phyloP scores from a whole-genome alignment of 2,888 invertebrate genomes.

The Luperina testacea region DNA sequence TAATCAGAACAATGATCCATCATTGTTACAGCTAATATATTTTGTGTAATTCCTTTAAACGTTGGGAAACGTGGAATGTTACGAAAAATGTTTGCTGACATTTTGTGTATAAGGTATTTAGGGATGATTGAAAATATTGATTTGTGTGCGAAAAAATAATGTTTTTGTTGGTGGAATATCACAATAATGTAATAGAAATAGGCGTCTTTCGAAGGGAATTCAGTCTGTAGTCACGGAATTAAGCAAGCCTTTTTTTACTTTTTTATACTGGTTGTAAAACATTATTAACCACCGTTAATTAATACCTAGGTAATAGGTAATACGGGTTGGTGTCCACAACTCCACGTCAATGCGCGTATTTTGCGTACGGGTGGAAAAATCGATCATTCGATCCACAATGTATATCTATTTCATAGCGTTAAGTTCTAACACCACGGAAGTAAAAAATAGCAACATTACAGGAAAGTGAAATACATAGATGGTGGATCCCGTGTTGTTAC shows the following conservation, averaged over 20 bases:
- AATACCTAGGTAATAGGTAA: no score
- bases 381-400: background rate
- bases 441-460: background rate
- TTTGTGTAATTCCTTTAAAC: slow-evolving; percentile 45
- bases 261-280: background rate
- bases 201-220: background rate
- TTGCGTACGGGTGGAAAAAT: no score
- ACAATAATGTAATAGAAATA: background rate
- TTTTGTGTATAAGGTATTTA: slow-evolving; percentile 7
- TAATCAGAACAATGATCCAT: slow-evolving; percentile 52
- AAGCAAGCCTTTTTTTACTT: background rate
- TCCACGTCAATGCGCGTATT: no score
- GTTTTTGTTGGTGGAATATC: slow-evolving; percentile 4
- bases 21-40: slow-evolving; percentile 49
- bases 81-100: slow-evolving; percentile 4
- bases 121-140: slow-evolving; percentile 29
- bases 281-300: background rate
- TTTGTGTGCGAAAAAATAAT: slow-evolving; percentile 1
- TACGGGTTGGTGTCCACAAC: no score
- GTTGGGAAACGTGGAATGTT: background rate
- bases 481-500: background rate
- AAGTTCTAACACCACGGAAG: background rate
- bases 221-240: background rate
- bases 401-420: background rate
- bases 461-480: background rate